phyloP scores from a whole-genome alignment of 1,140 invertebrate species.

The Drosophila takahashii region DNA sequence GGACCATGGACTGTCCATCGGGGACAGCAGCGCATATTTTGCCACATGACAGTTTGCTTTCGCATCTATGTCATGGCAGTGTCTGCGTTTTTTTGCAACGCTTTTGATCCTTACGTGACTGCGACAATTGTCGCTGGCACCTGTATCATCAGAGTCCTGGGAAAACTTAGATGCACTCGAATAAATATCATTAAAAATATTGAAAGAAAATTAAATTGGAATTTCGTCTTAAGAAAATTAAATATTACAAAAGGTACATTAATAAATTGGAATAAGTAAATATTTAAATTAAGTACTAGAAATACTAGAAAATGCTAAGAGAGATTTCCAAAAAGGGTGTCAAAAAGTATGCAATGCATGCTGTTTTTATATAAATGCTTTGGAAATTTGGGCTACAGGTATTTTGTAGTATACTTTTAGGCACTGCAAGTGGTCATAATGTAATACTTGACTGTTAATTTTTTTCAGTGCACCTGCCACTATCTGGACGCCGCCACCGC shows the following conservation, averaged over 20 bases:
- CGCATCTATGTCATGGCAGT: conserved; percentile 39
- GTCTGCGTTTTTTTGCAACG: conserved; percentile 37
- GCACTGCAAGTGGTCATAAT: too few relatives aligned
- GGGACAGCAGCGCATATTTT: conserved; percentile 50
- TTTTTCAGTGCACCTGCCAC: conserved; percentile 5
- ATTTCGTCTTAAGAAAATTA: too few relatives aligned
- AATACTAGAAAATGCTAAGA: too few relatives aligned
- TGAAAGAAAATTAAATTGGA: too few relatives aligned
- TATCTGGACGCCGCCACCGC: conserved; percentile 21
- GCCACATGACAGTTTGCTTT: conserved; percentile 57
- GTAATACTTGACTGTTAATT: too few relatives aligned
- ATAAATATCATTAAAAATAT: neutral
- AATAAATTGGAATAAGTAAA: too few relatives aligned
- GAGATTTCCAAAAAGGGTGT: neutral
- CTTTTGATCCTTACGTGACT: conserved; percentile 65
- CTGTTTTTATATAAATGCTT: too few relatives aligned
- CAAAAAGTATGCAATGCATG: neutral
- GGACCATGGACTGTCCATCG: conserved; percentile 13
- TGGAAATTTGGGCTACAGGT: too few relatives aligned
- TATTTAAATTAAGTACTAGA: too few relatives aligned
- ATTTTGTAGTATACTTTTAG: neutral
- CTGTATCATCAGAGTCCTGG: conserved; percentile 31
- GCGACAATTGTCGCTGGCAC: conserved; percentile 70
- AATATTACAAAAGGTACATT: too few relatives aligned
- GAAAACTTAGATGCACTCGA: neutral